Evolutionary conservation across 2,888 invertebrate genomes (phyloP).

Genomic region (Pycnomerus fuliginosus): DNA sequence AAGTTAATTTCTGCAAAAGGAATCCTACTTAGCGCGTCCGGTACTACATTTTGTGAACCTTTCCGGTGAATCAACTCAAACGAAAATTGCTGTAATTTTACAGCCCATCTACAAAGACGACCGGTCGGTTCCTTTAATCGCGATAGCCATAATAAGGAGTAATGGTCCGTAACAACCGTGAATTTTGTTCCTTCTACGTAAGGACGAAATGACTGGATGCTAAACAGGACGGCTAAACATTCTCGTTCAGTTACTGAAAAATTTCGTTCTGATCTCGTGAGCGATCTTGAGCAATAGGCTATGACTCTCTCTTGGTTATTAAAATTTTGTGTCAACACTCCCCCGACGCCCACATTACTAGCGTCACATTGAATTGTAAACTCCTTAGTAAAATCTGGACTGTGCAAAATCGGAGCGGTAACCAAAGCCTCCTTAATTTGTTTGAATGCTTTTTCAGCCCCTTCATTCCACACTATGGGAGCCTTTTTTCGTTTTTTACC

Average conservation of each 20-base stretch:
- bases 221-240: constrained; percentile 24
- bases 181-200: constrained; percentile 32
- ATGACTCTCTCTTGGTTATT: constrained; percentile 22
- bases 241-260: no score
- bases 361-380: constrained; percentile 35
- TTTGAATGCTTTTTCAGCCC: constrained; percentile 17
- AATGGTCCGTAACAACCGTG: constrained; percentile 31
- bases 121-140: constrained; percentile 33
- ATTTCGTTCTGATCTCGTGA: constrained; percentile 22
- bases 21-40: constrained; percentile 35
- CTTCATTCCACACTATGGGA: constrained; percentile 17
- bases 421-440: constrained; percentile 22
- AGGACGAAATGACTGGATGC: constrained; percentile 28
- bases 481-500: constrained; percentile 24
- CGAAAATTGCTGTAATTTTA: constrained; percentile 25
- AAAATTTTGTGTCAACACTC: constrained; percentile 27
- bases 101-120: constrained; percentile 32
- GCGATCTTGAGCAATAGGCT: constrained; percentile 17
- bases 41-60: constrained; percentile 30
- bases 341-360: constrained; percentile 32
- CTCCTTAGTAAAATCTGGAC: constrained; percentile 26
- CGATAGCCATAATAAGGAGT: constrained; percentile 33
- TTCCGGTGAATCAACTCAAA: constrained; percentile 31
- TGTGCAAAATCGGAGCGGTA: constrained; percentile 28
- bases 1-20: no score